Conservation (phyloP, 1,140 invertebrate genomes). For the Zaprionus gabonicus region DNA sequence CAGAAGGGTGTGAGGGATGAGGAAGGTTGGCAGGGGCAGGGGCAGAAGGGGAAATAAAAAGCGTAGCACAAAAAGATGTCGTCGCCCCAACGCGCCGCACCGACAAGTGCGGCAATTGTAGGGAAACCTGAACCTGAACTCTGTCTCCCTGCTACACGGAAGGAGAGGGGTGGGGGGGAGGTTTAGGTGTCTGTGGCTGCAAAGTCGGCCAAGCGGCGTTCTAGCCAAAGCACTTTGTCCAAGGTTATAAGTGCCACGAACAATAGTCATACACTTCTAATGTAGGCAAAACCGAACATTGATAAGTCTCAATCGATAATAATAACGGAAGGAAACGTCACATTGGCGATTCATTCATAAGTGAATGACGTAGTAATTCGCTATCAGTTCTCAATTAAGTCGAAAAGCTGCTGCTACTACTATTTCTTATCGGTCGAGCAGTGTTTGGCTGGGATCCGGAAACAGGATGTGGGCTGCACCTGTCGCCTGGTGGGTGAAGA, state of each 20-base stretch:
- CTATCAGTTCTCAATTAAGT: not conserved
- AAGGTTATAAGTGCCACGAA: not conserved
- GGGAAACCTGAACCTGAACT: constrained; percentile 55
- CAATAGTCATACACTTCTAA: not conserved
- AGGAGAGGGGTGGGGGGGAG: not conserved
- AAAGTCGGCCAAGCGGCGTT: constrained; percentile 29
- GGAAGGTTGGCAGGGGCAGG: constrained; percentile 2
- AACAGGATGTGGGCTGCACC: constrained; percentile 30
- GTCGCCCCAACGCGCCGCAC: constrained; percentile 28
- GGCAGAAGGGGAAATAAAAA: constrained; percentile 30
- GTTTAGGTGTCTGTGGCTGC: not conserved
- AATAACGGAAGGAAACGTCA: not conserved
- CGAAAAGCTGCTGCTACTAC: not conserved
- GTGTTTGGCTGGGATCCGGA: not conserved
- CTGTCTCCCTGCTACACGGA: not conserved
- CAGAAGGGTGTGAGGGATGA: not conserved
- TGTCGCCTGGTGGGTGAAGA: constrained; percentile 35
- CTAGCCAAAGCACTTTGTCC: not conserved
- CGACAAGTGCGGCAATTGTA: constrained; percentile 79
- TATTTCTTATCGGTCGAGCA: constrained; percentile 48
- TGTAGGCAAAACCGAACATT: not conserved
- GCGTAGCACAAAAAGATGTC: constrained; percentile 38
- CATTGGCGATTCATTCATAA: not conserved
- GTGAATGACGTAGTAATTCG: not conserved
- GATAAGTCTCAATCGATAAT: not conserved